phyloP scores from a whole-genome alignment of 2,797 vertebrate genomes.

The Parambassis ranga region DNA sequence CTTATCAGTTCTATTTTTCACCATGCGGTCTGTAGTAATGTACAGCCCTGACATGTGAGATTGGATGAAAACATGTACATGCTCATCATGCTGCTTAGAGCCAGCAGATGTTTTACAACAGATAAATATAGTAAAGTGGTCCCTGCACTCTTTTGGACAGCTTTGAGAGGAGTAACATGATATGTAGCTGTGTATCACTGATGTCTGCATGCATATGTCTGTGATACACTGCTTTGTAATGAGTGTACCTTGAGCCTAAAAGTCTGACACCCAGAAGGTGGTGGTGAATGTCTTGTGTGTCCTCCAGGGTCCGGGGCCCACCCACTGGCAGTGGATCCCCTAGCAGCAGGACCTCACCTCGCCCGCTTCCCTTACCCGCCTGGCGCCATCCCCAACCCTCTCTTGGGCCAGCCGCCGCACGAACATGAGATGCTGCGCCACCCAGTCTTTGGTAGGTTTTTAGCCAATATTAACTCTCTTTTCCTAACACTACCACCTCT shows the following conservation, averaged over 20 bases:
- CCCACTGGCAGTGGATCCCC: constrained; percentile 89
- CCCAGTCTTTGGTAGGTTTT: constrained; percentile 91
- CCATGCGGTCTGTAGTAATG: background rate
- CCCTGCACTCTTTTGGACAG: constrained; percentile 7
- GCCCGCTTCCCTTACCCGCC: constrained; percentile 97
- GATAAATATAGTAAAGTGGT: constrained; percentile 5
- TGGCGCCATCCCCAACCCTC: constrained; percentile 93
- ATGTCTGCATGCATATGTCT: constrained; percentile 41
- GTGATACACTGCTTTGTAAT: constrained; percentile 41
- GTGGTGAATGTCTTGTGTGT: constrained; percentile 88
- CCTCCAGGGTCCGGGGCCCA: constrained; percentile 92
- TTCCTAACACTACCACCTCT: background rate
- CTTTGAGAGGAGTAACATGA: constrained; percentile 32
- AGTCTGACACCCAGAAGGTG: constrained; percentile 81
- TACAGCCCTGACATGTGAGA: background rate
- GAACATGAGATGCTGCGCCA: constrained; percentile 99
- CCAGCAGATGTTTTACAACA: background rate
- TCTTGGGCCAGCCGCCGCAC: constrained; percentile 92
- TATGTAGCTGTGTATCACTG: constrained; percentile 11
- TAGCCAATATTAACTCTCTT: background rate
- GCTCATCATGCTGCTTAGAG: background rate
- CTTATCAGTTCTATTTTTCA: background rate
- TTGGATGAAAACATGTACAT: background rate
- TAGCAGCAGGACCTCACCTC: constrained; percentile 94
- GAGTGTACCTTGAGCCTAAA: constrained; percentile 69